A percentile compares a stretch with the other conserved stretches of the same genome.
phyloP scores from a whole-genome alignment of 2,888 invertebrate genomes.

The Apodemia hepburni region DNA sequence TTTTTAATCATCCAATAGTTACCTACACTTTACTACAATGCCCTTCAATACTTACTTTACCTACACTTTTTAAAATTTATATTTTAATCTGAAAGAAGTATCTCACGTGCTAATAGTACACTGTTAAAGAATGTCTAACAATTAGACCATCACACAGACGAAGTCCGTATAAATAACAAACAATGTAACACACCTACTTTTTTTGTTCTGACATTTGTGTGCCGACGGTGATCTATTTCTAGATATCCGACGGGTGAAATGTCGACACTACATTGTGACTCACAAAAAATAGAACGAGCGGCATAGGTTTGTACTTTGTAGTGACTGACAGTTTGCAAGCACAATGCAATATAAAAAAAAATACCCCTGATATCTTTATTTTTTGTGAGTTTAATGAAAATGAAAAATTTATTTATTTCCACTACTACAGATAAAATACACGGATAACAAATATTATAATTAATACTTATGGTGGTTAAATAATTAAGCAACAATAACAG shows the following conservation, averaged over 20 bases:
- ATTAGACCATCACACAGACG: conserved; percentile 11
- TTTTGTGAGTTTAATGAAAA: too few species aligned
- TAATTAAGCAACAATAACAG: too few species aligned
- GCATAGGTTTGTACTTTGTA: background rate
- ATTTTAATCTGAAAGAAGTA: background rate
- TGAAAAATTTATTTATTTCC: too few species aligned
- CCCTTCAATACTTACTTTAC: too few species aligned
- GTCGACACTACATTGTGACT: conserved; percentile 20
- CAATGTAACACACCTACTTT: conserved; percentile 30
- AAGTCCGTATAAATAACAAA: conserved; percentile 18
- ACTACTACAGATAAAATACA: too few species aligned
- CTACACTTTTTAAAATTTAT: background rate
- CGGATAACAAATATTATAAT: too few species aligned
- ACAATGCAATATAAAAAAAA: background rate
- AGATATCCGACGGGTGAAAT: conserved; percentile 38
- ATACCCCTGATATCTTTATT: background rate
- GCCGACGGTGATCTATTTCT: conserved; percentile 37
- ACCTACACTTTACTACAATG: too few species aligned
- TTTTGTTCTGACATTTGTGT: conserved; percentile 32
- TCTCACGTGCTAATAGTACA: conserved; percentile 9
- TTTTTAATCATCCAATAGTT: too few species aligned
- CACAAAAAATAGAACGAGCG: conserved; percentile 15
- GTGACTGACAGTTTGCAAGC: background rate
- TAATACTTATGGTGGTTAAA: background rate
- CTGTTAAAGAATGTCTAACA: conserved; percentile 7